phyloP scores from a whole-genome alignment of 2,797 vertebrate species.

The Artibeus lituratus region DNA sequence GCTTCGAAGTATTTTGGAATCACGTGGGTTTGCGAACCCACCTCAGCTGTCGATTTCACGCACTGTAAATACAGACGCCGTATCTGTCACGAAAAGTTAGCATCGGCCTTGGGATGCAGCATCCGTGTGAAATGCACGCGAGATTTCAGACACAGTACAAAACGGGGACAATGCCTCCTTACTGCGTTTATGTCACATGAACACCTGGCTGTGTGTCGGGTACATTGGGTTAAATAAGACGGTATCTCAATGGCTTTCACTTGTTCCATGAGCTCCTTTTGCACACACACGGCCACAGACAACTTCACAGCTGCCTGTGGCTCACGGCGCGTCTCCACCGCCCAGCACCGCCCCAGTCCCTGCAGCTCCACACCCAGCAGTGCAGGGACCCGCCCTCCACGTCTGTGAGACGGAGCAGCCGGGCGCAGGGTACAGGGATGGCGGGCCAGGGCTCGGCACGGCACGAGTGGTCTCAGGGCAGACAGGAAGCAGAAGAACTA shows the following conservation, averaged over 20 bases:
- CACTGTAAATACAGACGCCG: background rate
- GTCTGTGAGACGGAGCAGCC: background rate
- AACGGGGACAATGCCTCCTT: background rate
- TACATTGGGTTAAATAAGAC: background rate
- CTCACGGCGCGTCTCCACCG: accelerated
- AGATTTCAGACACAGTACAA: background rate
- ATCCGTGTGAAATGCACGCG: background rate
- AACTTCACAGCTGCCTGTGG: background rate
- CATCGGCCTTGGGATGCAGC: background rate
- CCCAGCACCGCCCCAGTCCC: background rate
- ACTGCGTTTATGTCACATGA: background rate
- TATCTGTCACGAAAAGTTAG: background rate
- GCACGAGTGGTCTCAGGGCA: accelerated
- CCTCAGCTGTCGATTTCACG: background rate
- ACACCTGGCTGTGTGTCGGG: background rate
- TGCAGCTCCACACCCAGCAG: background rate
- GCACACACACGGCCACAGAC: background rate
- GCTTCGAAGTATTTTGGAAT: background rate
- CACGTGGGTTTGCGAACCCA: background rate
- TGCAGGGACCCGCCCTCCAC: background rate
- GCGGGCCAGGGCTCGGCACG: background rate
- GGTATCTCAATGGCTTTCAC: background rate
- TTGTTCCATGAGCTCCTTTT: background rate
- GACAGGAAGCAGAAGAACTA: background rate
- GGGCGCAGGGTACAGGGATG: too few relatives aligned